These are phyloP conservation scores for Cylloceria caligata DNA, from an alignment of 2,888 invertebrate genomes.

Conservation along the genomic window DNA sequence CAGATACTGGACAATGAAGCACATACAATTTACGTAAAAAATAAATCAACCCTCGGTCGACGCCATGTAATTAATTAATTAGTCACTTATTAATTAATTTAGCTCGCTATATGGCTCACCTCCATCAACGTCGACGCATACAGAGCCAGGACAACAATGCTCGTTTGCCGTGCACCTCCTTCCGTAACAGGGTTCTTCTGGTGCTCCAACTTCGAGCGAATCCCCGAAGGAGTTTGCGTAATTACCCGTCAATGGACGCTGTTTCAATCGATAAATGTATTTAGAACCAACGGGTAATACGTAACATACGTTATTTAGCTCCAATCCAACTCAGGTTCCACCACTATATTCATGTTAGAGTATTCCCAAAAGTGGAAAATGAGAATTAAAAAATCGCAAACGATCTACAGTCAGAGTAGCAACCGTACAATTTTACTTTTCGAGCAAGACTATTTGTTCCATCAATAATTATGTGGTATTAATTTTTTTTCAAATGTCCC, in stretches of 20 bases:
- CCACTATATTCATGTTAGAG: too few relatives aligned
- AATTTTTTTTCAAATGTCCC: too few relatives aligned
- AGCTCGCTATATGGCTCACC: constrained; percentile 83
- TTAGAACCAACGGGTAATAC: not conserved
- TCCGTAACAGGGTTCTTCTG: constrained; percentile 91
- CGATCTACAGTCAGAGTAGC: too few relatives aligned
- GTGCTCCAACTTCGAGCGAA: constrained; percentile 85
- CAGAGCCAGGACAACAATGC: constrained; percentile 93
- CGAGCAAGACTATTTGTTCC: too few relatives aligned
- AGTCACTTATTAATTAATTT: not conserved
- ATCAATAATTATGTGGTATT: too few relatives aligned
- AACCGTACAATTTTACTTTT: too few relatives aligned
- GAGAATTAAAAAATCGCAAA: too few relatives aligned
- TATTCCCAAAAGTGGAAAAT: too few relatives aligned
- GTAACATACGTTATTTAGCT: not conserved
- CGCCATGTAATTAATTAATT: not conserved
- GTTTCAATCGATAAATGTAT: constrained; percentile 43
- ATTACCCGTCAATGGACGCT: constrained; percentile 78
- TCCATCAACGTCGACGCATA: constrained; percentile 90
- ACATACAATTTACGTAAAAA: not conserved
- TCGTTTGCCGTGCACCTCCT: constrained; percentile 91
- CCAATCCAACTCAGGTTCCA: too few relatives aligned
- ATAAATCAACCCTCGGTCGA: not conserved
- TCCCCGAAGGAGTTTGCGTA: constrained; percentile 82
- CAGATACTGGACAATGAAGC: constrained; percentile 84